Conservation (phyloP, 2,113 vertebrate genomes). For the Neodon shergylaensis region DNA sequence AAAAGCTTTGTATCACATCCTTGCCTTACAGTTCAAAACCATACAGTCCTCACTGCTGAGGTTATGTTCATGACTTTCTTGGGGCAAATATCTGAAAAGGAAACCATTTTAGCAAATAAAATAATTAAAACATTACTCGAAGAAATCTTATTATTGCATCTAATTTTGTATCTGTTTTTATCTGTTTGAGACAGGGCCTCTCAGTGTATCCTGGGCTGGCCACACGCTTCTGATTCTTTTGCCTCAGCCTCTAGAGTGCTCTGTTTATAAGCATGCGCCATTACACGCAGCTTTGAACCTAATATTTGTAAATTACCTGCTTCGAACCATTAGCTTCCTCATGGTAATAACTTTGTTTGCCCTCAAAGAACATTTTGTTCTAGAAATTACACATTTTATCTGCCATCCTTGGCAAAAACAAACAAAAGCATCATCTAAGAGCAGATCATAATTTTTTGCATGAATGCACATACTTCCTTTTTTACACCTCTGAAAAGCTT, state of each 20-base stretch:
- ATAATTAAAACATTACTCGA: conserved; percentile 22
- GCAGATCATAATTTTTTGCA: conserved; percentile 1
- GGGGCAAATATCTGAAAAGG: conserved; percentile 12
- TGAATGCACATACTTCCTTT: neutral
- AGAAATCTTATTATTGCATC: neutral
- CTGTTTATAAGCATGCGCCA: neutral
- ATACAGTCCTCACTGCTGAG: neutral
- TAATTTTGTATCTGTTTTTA: neutral
- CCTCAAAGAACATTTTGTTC: neutral
- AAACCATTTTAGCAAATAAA: conserved; percentile 33
- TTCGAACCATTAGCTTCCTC: neutral
- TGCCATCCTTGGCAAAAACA: neutral
- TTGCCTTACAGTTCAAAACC: neutral
- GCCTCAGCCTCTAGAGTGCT: neutral
- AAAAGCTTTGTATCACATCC: neutral
- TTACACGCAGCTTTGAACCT: neutral
- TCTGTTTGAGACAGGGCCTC: neutral
- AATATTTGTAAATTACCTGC: neutral
- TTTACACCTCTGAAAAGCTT: neutral
- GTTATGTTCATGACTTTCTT: neutral
- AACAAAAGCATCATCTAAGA: neutral
- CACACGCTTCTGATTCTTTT: neutral
- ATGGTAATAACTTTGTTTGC: neutral
- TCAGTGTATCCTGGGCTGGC: neutral
- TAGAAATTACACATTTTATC: neutral